Base-by-base conservation (phyloP, 2,888 invertebrate genomes). In the Flexamia atlantica region DNA sequence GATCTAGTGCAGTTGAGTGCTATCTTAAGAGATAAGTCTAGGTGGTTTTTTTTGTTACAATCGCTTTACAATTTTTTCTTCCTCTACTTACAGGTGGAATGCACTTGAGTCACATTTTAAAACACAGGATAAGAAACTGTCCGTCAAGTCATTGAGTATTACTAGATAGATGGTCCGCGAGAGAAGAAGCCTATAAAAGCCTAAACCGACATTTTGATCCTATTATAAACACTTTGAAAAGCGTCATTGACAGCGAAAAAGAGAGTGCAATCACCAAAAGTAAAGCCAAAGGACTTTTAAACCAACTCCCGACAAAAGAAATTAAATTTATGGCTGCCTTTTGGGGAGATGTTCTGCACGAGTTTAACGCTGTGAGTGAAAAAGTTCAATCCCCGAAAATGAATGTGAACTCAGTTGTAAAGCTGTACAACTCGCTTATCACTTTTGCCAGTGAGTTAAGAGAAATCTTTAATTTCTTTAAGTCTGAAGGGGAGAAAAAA, bases 161-260 rank as follows among this genome's bases (percentile, higher is more conserved):
- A 72, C 30, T n/a, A n/a, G n/a, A n/a, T 12, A 72, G 72, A 72
- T 72, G 72, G 30, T 72, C 72, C 7, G 20, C 76, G 76, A 40
- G 46, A 17, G 76, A 76, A 76, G 76, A 76, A 23, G 76, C 76
- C 50, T 76, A 46, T 20, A 76, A 23, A 76, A 76, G 40, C 76
- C 50, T 76, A 76, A 40, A 76, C 42, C n/a, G 76, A 76, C 42
- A 76, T 76, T 76, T 76, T 42, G 76, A 76, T 23, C 42, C 76
- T 23, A 76, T 76, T 40, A 42, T 46, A 76, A 76, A 46, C 10
- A 46, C 76, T n/a, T 50, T 76, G 25, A 76, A 76, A 50, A 76
- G 46, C 36, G 42, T 76, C 5, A n/a, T 46, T 42, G 42, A 76
- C 40, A 76, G 76, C 46, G 46, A 40, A 76, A 25, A 76, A 76